Conservation (phyloP, 2,113 vertebrate species). For the Heptranchias perlo region DNA sequence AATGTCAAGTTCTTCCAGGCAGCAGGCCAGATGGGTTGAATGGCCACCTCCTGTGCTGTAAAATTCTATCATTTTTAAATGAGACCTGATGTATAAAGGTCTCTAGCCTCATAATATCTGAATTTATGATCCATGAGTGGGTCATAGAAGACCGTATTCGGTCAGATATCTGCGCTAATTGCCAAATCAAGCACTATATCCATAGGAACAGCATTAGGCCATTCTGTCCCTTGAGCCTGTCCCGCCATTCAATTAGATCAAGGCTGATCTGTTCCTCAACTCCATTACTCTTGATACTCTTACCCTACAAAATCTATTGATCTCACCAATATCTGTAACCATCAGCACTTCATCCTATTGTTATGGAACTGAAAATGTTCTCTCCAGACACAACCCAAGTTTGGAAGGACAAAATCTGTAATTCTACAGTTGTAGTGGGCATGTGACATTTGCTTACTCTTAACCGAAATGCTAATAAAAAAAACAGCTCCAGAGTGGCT, state of each 20-base stretch:
- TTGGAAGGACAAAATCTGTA: not conserved
- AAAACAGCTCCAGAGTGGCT: not conserved
- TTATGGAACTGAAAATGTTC: too few species aligned
- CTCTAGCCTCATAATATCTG: not conserved
- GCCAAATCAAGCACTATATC: not conserved
- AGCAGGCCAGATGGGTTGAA: not conserved
- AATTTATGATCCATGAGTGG: not conserved
- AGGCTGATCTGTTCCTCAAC: too few species aligned
- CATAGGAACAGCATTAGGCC: not conserved
- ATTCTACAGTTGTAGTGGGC: too few species aligned
- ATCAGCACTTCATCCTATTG: too few species aligned
- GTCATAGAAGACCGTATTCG: not conserved
- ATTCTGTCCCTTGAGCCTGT: too few species aligned
- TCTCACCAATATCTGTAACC: too few species aligned
- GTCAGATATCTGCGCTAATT: not conserved
- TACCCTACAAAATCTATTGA: too few species aligned
- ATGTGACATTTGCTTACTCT: too few species aligned
- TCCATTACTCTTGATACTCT: too few species aligned
- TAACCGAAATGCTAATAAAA: not conserved
- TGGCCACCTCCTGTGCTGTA: not conserved
- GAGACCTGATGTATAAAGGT: not conserved
- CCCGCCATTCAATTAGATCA: not conserved
- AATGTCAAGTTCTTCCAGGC: not conserved
- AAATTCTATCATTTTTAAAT: not conserved
- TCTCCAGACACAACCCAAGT: not conserved